Evolutionary conservation across 2,888 invertebrate species (phyloP), one percentile per base, ranked within the genome.

Genomic region (Neoitamus cyanurus): DNA sequence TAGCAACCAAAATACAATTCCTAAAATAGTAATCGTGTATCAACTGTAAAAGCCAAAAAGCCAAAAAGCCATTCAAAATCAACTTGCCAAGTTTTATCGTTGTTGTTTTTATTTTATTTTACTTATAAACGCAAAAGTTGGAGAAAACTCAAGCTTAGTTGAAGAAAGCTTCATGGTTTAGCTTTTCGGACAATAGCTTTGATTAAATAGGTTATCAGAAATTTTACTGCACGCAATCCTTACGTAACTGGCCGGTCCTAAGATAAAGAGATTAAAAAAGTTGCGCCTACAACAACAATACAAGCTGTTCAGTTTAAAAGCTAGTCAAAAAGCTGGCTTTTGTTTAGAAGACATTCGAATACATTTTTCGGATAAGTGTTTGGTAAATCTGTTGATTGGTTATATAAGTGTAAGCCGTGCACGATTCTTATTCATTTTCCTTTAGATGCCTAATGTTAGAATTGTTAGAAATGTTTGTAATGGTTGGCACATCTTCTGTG

Each of bases 141-240:
- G 36, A 31, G 31, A 34, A 73, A 73, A 36, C 73, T 73, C 73
- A 73, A 73, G 73, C 73, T 73, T 36, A 73, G 20, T 31, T 73
- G n/a, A 73, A 73, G 73, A 73, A 73, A 73, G 73, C 73, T 73
- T 36, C 34, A 73, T 73, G 30, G 31, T 31, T 72, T 36, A 73
- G 73, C 73, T 73, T 73, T 73, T 36, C 73, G 73, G 36, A 73
- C 36, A 73, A 73, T 20, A 73, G 73, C 73, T 73, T 73, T 73
- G 34, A 73, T 73, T 34, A 73, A 73, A 73, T 73, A 36, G 73
- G 73, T 73, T 73, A 73, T 73, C 73, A 73, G 73, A 73, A 73
- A 73, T 73, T 34, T 73, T 73, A 73, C 15, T 15, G 15, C 73
- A 70, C 11, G 31, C 70, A 70, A 30, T 70, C 30, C 30, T 70